phyloP scores from a whole-genome alignment of 2,888 invertebrate species.

The Serrognathus titanus region DNA sequence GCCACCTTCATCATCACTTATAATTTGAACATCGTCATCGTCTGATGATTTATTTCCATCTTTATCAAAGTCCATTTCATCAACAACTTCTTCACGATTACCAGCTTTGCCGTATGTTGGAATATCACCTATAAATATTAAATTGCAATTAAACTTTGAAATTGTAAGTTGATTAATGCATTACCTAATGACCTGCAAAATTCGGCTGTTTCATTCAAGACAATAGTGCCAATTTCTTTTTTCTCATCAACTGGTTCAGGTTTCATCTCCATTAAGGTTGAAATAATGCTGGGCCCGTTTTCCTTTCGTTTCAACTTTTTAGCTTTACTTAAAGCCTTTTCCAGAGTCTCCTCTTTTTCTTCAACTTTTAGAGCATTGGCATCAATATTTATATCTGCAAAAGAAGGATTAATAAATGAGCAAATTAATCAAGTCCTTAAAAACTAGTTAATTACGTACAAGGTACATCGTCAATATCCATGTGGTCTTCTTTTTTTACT shows the following conservation, averaged over 20 bases:
- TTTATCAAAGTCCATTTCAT: slow-evolving; percentile 49
- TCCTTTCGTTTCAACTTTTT: slow-evolving; percentile 57
- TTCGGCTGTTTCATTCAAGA: slow-evolving; percentile 91
- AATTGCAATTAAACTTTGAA: neutral
- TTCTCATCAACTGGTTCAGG: slow-evolving; percentile 39
- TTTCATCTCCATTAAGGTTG: slow-evolving; percentile 39
- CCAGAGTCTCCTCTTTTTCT: slow-evolving; percentile 54
- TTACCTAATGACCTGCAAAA: slow-evolving; percentile 82
- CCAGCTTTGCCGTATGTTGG: slow-evolving; percentile 92
- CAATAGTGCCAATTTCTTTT: slow-evolving; percentile 58
- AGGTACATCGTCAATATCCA: slow-evolving; percentile 62
- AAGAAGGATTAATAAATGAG: slow-evolving; percentile 13
- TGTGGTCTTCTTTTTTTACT: slow-evolving; percentile 53
- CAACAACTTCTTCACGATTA: slow-evolving; percentile 73
- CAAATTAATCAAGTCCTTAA: neutral
- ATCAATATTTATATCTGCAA: slow-evolving; percentile 13
- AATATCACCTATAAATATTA: slow-evolving; percentile 64
- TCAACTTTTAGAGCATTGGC: slow-evolving; percentile 55
- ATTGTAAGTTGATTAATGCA: neutral
- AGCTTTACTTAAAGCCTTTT: slow-evolving; percentile 56
- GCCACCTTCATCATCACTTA: slow-evolving; percentile 36
- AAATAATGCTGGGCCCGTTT: slow-evolving; percentile 36
- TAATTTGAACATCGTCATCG: slow-evolving; percentile 40
- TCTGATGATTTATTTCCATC: slow-evolving; percentile 30
- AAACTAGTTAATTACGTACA: slow-evolving; percentile 44